Evolutionary conservation across 2,888 invertebrate genomes (phyloP).

Genomic region (Hemicrepidius hirtus): DNA sequence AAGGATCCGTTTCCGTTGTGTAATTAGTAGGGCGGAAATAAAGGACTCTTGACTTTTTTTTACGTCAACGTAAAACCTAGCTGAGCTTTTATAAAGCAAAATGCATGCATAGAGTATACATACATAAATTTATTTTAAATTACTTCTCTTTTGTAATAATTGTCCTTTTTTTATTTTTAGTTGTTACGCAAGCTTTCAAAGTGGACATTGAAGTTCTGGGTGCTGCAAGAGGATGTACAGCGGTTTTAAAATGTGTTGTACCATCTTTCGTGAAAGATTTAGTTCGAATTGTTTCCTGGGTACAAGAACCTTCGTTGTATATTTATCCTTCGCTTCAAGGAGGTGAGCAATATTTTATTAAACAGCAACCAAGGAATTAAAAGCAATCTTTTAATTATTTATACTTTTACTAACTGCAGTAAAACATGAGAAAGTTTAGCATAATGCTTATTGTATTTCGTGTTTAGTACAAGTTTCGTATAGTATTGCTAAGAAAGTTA

Average conservation of each 20-base stretch:
- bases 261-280: conserved; percentile 84
- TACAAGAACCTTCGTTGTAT: conserved; percentile 83
- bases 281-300: conserved; percentile 84
- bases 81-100: neutral
- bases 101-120: neutral
- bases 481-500: too few species aligned
- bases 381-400: neutral
- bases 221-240: conserved; percentile 82
- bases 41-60: conserved; percentile 12
- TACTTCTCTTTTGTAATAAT: conserved; percentile 1
- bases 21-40: conserved; percentile 30
- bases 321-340: conserved; percentile 85
- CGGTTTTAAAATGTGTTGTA: conserved; percentile 82
- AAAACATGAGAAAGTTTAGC: too few species aligned
- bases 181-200: conserved; percentile 84
- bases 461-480: too few species aligned
- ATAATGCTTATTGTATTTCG: too few species aligned
- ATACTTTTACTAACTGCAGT: neutral
- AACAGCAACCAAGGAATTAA: conserved; percentile 54
- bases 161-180: conserved; percentile 71
- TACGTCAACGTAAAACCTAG: neutral
- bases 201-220: conserved; percentile 83
- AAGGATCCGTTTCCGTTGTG: conserved; percentile 32
- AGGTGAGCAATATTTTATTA: conserved; percentile 74
- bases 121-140: neutral